Percentiles rank a stretch among this genome's conserved stretches.
These are phyloP conservation scores for Erannis defoliaria DNA, from an alignment of 2,888 invertebrate species.

Conservation along the genomic window DNA sequence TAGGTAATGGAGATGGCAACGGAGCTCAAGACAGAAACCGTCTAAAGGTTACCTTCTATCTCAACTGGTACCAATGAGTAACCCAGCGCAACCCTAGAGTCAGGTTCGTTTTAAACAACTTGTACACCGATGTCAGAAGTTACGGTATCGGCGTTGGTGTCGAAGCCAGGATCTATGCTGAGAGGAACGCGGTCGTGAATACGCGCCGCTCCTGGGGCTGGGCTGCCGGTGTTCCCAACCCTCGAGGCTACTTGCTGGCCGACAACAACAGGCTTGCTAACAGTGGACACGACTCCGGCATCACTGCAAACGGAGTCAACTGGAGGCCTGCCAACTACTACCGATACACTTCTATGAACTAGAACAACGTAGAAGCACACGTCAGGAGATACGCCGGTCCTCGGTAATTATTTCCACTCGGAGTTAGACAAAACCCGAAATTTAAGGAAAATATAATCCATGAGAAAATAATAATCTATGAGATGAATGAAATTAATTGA, in stretches of 20 bases:
- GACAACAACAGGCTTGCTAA: slow-evolving; percentile 1
- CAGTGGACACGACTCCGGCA: neutral
- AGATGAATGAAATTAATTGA: too few relatives aligned
- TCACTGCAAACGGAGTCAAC: neutral
- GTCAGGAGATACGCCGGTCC: neutral
- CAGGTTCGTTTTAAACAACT: slow-evolving; percentile 29
- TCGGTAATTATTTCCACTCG: neutral
- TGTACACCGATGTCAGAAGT: slow-evolving; percentile 28
- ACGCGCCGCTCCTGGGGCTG: slow-evolving; percentile 23
- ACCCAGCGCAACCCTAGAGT: slow-evolving; percentile 30
- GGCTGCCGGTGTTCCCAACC: slow-evolving; percentile 13
- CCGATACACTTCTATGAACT: neutral
- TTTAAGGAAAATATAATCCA: too few relatives aligned
- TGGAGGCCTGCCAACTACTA: slow-evolving; percentile 1
- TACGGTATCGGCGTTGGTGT: too few relatives aligned
- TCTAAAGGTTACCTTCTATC: slow-evolving; percentile 30
- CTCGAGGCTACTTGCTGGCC: slow-evolving; percentile 13
- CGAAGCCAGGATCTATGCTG: neutral
- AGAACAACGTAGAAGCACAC: neutral
- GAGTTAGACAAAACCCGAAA: too few relatives aligned
- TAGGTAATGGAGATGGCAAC: slow-evolving; percentile 28
- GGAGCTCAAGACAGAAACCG: slow-evolving; percentile 23
- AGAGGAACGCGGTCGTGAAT: slow-evolving; percentile 31
- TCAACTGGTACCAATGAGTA: slow-evolving; percentile 35
- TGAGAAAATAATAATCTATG: too few relatives aligned